A percentile compares a stretch with the other conserved stretches of the same genome.
These are phyloP conservation scores for Centropristis striata DNA, from an alignment of 2,113 vertebrate genomes.

Conservation along the genomic window DNA sequence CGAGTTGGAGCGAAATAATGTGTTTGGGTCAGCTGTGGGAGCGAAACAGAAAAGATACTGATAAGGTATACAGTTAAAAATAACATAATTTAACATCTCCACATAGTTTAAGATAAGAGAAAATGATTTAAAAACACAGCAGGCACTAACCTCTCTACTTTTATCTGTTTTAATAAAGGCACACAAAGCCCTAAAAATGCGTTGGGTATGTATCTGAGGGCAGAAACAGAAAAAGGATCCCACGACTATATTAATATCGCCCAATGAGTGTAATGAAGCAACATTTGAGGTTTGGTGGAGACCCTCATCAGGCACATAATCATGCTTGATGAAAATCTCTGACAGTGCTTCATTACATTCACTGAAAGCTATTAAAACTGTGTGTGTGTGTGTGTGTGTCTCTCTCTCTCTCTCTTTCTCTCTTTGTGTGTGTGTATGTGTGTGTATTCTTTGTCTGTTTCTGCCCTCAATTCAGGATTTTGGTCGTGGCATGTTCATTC, in stretches of 20 bases:
- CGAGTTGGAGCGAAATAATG: slow-evolving; percentile 94
- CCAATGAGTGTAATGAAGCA: slow-evolving; percentile 19
- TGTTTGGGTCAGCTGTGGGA: slow-evolving; percentile 91
- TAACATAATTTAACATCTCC: background rate
- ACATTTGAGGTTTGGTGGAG: background rate
- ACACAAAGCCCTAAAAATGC: background rate
- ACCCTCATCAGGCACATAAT: slow-evolving; percentile 24
- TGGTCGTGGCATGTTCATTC: background rate
- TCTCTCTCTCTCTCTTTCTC: no score
- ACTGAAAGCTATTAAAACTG: background rate
- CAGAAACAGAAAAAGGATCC: slow-evolving; percentile 2
- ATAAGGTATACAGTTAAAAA: background rate
- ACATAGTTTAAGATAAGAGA: background rate
- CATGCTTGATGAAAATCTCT: slow-evolving; percentile 11
- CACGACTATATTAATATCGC: background rate
- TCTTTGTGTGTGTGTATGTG: no score
- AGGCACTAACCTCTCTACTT: background rate
- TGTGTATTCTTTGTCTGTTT: slow-evolving; percentile 1
- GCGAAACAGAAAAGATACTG: slow-evolving; percentile 28
- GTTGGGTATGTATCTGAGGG: background rate
- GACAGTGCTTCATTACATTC: slow-evolving; percentile 20
- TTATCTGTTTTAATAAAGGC: background rate
- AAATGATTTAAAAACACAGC: no score
- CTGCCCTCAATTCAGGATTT: background rate
- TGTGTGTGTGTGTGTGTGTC: background rate